Evolutionary conservation across 2,113 vertebrate species (phyloP).

Genomic region (Bombycilla garrulus): DNA sequence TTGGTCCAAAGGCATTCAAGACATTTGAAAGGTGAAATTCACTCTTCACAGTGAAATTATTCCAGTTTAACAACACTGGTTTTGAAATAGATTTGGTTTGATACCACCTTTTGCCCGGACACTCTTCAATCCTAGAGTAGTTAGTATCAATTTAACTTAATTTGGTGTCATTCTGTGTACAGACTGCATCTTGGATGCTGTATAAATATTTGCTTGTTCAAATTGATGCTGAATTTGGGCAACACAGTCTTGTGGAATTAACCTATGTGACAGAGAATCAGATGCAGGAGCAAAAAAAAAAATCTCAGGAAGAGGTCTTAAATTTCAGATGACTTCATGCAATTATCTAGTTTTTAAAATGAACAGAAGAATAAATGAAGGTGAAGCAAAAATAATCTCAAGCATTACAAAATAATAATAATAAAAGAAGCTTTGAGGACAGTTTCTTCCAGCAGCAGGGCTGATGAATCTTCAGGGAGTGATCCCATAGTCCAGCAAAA

Average conservation of each 20-base stretch:
- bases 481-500: background rate
- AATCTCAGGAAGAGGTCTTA: background rate
- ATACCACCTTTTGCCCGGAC: background rate
- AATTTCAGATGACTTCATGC: background rate
- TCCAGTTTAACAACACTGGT: background rate
- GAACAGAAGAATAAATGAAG: background rate
- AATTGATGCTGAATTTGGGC: background rate
- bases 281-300: background rate
- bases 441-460: background rate
- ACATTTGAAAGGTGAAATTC: background rate
- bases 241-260: background rate
- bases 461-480: background rate
- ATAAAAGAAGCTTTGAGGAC: background rate
- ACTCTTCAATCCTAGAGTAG: background rate
- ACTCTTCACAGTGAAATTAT: background rate
- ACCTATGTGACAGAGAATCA: background rate
- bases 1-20: background rate
- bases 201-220: constrained; percentile 32
- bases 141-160: background rate
- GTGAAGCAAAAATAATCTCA: background rate
- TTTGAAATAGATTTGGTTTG: background rate
- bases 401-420: background rate
- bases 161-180: background rate
- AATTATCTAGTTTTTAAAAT: background rate
- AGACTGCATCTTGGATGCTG: background rate